Evolutionary conservation across 2,888 invertebrate species (phyloP).

Genomic region (Oxytorus armatus): DNA sequence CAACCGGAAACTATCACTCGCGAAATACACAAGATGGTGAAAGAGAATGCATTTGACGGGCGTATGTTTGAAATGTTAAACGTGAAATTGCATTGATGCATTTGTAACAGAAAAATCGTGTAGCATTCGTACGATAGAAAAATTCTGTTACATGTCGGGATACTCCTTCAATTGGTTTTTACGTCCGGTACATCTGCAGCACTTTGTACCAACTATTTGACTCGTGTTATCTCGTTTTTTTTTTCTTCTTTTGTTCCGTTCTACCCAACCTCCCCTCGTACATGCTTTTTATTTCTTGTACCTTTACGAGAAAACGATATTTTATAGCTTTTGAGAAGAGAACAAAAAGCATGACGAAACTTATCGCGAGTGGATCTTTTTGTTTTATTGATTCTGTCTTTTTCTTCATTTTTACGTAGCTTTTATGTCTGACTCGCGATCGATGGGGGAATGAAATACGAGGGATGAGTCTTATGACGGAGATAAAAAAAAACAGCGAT

Average conservation of each 20-base stretch:
- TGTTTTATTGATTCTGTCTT: slow-evolving; percentile 5
- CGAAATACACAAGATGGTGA: slow-evolving; percentile 12
- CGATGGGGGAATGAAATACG: slow-evolving; percentile 19
- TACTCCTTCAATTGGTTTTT: slow-evolving; percentile 27
- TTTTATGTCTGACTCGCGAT: slow-evolving; percentile 28
- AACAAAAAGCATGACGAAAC: background rate
- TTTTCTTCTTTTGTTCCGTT: background rate
- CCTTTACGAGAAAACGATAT: background rate
- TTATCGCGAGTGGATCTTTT: slow-evolving; percentile 4
- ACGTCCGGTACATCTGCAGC: background rate
- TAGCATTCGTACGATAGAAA: background rate
- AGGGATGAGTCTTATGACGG: slow-evolving; percentile 32
- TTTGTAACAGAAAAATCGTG: background rate
- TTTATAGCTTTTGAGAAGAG: background rate
- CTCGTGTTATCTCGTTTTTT: slow-evolving; percentile 19
- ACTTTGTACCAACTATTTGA: background rate
- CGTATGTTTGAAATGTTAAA: slow-evolving; percentile 13
- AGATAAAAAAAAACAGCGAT: slow-evolving; percentile 5
- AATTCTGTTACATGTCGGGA: slow-evolving; percentile 3
- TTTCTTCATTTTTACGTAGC: slow-evolving; percentile 14
- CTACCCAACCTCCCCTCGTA: no score
- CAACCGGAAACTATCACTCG: slow-evolving; percentile 36
- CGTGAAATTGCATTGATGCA: slow-evolving; percentile 32
- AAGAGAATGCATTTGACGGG: slow-evolving; percentile 8
- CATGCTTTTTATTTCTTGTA: background rate